Evolutionary conservation across 2,888 invertebrate species (phyloP), one percentile per base, ranked within the genome.

Genomic region (Erebia palarica): DNA sequence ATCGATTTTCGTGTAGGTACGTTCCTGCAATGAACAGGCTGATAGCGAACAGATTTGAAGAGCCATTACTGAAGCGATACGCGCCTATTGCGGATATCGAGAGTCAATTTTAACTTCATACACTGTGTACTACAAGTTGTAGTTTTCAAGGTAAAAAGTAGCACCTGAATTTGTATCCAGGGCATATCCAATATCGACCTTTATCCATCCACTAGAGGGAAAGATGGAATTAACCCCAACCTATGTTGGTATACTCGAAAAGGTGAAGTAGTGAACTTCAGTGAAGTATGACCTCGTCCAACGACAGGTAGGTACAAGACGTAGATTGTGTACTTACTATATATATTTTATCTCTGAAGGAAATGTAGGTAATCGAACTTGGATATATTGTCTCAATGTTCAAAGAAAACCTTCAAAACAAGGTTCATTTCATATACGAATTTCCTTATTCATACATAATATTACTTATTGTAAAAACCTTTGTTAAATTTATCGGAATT

Each of bases 41-140:
- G 63, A 69, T 69, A 72, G 16, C 66, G 61, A 53, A 63, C 64
- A 67, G 73, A 73, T 73, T 69, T 69, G 44, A 51, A 67, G 66
- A 68, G 71, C 63, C 44, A 21, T 47, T 63, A 49, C 18, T 13
- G 42, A 53, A 10, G 8, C 55, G 18, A 9, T 53, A 53, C 9
- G n/a, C n/a, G n/a, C 53, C n/a, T 53, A 49, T 16, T n/a, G 8
- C 53, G n/a, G 16, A 55, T 44, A 11, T 16, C 8, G 7, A 59
- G 42, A 59, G n/a, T n/a, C 5, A 59, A 47, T 47, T 44, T 18
- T 1, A 18, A 47, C 16, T 3, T 16, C 16, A 55, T 18, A 55
- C 8, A 55, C 14, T 51, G 7, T 51, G 1, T n/a, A 51, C 14
- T n/a, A 51, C n/a, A n/a, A n/a, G n/a, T n/a, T n/a, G n/a, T n/a